Evolutionary conservation across 2,113 vertebrate genomes (phyloP).

Genomic region (Paramormyrops kingsleyae): DNA sequence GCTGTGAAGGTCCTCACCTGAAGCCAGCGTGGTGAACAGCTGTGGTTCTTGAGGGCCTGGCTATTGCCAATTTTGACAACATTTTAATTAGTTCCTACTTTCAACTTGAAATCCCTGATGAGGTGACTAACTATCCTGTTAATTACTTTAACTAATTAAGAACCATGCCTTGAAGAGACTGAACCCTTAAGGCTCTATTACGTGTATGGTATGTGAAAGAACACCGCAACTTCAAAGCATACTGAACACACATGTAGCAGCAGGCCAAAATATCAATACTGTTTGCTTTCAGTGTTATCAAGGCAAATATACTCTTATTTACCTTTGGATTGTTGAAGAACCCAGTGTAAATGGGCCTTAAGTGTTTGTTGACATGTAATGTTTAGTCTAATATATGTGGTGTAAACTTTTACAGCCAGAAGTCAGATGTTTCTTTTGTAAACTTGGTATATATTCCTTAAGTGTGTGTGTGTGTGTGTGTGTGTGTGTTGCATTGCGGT

Average conservation of each 20-base stretch:
- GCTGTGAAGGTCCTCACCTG: not conserved
- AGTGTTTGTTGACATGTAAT: not conserved
- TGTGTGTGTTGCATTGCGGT: not conserved
- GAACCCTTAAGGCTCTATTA: not conserved
- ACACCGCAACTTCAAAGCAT: not conserved
- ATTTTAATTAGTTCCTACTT: not conserved
- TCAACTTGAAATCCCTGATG: not conserved
- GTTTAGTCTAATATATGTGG: not conserved
- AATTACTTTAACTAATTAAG: not conserved
- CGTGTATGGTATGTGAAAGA: not conserved
- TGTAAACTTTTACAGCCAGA: not conserved
- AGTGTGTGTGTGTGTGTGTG: not conserved
- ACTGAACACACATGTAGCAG: not conserved
- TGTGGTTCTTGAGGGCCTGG: not conserved
- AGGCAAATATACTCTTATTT: not conserved
- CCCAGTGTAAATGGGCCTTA: not conserved
- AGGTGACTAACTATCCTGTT: not conserved
- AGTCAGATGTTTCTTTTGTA: not conserved
- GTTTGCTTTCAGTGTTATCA: not conserved
- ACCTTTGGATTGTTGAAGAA: not conserved
- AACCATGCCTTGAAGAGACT: not conserved
- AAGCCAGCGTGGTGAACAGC: not conserved
- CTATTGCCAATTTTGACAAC: not conserved
- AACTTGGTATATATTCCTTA: not conserved
- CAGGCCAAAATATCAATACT: not conserved